phyloP scores from a whole-genome alignment of 2,113 vertebrate species.

The Bostrychus sinensis region DNA sequence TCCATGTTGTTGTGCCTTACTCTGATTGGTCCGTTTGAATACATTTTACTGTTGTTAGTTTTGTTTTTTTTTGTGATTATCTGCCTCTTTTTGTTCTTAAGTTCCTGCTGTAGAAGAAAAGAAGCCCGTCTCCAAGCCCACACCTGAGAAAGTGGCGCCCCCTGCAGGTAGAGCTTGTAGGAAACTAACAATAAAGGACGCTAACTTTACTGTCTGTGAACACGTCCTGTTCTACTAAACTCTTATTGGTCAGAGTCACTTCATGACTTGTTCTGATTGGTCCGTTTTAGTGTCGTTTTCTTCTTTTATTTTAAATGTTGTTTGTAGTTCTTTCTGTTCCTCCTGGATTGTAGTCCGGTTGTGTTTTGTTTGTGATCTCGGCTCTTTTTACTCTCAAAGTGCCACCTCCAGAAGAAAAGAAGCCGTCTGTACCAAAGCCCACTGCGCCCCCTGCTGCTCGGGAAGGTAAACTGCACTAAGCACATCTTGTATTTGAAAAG shows the following conservation, averaged over 20 bases:
- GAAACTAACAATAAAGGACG: no score
- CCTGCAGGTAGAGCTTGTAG: constrained; percentile 1
- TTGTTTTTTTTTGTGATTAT: no score
- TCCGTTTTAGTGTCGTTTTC: background rate
- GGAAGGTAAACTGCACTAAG: background rate
- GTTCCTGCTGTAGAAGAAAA: background rate
- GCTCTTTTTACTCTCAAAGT: constrained; percentile 53
- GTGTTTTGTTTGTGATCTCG: constrained; percentile 40
- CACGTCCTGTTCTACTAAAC: background rate
- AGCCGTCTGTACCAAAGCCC: constrained; percentile 15
- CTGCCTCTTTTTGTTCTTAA: background rate
- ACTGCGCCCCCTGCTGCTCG: constrained; percentile 32
- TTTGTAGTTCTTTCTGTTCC: background rate
- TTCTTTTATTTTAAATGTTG: background rate
- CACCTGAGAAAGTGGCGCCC: background rate
- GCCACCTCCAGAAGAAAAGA: constrained; percentile 53
- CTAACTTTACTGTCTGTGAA: no score
- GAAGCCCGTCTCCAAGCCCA: background rate
- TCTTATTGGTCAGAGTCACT: constrained; percentile 5
- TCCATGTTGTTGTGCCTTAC: background rate
- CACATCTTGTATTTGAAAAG: background rate
- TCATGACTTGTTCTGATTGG: background rate
- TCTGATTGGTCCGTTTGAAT: background rate
- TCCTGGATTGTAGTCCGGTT: background rate
- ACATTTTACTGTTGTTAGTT: background rate